phyloP scores from a whole-genome alignment of 2,113 vertebrate species.

The Heptranchias perlo region DNA sequence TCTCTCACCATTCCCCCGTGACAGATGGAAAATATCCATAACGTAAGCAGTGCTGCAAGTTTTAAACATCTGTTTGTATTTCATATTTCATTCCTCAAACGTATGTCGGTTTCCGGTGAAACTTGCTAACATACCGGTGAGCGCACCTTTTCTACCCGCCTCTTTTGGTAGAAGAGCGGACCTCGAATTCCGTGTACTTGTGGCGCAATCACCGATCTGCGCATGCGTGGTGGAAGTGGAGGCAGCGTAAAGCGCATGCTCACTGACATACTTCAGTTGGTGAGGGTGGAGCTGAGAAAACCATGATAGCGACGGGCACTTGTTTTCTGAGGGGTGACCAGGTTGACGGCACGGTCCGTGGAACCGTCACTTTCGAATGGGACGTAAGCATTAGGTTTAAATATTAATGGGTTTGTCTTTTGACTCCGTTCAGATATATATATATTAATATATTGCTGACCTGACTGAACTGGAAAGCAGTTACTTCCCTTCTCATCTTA shows the following conservation, averaged over 20 bases:
- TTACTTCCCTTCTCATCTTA: not conserved
- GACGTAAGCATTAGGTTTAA: not conserved
- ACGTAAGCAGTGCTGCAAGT: not conserved
- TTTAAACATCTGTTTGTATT: not conserved
- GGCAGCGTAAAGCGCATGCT: not conserved
- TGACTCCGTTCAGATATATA: not conserved
- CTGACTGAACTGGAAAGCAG: not conserved
- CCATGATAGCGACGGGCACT: not conserved
- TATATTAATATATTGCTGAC: not conserved
- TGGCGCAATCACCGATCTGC: no score
- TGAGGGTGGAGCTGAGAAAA: not conserved
- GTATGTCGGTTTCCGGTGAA: not conserved
- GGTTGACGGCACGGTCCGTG: not conserved
- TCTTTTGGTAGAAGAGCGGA: no score
- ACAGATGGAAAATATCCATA: not conserved
- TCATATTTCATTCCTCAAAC: no score
- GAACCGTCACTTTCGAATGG: slow-evolving; percentile 27
- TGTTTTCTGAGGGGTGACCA: not conserved
- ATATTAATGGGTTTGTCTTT: not conserved
- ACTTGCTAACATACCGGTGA: not conserved
- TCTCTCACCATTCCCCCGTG: not conserved
- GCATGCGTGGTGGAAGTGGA: not conserved
- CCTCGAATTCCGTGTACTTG: no score
- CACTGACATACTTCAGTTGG: not conserved
- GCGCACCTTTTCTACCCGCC: no score